Conservation (phyloP, 2,113 vertebrate genomes). For the Struthidea cinerea region DNA sequence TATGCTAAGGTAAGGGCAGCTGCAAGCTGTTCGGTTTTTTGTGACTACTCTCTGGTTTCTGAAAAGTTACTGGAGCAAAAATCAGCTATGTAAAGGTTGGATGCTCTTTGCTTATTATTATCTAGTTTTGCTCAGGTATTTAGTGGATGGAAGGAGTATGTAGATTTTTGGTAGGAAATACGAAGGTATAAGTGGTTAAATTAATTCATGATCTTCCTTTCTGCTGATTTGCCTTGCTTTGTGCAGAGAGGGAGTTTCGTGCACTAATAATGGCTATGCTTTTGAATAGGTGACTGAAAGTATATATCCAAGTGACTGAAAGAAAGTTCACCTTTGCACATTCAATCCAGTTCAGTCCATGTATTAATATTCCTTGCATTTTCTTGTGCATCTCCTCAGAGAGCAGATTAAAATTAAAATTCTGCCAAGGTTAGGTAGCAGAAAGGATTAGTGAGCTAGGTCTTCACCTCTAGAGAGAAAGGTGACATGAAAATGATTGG, state of each 20-base stretch:
- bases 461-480: conserved; percentile 46
- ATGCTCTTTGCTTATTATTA: neutral
- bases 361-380: conserved; percentile 55
- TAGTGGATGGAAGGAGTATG: neutral
- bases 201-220: neutral
- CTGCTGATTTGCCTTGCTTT: neutral
- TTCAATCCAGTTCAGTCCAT: neutral
- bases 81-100: neutral
- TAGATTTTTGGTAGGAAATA: neutral
- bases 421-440: conserved; percentile 41
- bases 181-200: neutral
- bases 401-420: conserved; percentile 62
- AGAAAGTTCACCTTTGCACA: neutral
- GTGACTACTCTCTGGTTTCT: neutral
- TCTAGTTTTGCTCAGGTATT: neutral
- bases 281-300: neutral
- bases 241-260: neutral
- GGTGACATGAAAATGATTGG: conserved; percentile 40
- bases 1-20: neutral
- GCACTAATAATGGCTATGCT: neutral
- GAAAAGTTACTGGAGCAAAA: neutral
- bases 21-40: conserved; percentile 2
- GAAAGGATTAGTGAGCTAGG: conserved; percentile 44
- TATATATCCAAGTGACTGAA: neutral
- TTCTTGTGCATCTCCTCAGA: conserved; percentile 37